Evolutionary conservation across 2,113 vertebrate genomes (phyloP).

Genomic region (Penelope pileata): DNA sequence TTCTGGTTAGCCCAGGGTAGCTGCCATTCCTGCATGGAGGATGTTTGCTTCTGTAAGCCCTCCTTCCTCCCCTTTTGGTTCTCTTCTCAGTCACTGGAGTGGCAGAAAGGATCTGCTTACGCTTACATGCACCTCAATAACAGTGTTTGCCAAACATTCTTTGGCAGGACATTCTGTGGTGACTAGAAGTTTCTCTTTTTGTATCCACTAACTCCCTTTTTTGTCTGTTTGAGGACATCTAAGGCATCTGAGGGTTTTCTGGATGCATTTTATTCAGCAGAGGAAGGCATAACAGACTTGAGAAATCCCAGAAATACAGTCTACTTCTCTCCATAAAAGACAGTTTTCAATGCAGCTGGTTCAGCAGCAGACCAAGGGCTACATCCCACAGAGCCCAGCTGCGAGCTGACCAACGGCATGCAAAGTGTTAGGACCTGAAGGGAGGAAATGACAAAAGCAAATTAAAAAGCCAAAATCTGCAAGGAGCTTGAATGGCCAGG

Average conservation of each 20-base stretch:
- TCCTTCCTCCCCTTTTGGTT: background rate
- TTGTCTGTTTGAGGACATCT: background rate
- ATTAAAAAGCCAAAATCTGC: background rate
- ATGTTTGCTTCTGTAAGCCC: background rate
- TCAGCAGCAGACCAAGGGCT: background rate
- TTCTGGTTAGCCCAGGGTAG: background rate
- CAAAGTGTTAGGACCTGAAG: background rate
- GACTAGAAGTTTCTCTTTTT: conserved; percentile 4
- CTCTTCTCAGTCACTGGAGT: background rate
- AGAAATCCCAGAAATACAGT: background rate
- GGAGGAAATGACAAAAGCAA: background rate
- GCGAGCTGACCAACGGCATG: rapidly evolving
- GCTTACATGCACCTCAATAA: conserved; percentile 29
- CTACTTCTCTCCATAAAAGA: background rate
- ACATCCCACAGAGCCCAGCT: background rate
- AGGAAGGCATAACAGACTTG: background rate
- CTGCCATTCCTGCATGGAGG: background rate
- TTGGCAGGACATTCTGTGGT: conserved; percentile 40
- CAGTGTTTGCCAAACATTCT: background rate
- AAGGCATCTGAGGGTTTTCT: background rate
- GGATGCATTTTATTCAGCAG: background rate
- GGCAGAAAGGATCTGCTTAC: conserved; percentile 44
- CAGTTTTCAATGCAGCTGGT: background rate
- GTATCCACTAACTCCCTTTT: background rate
- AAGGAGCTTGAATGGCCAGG: background rate